Evolutionary conservation across 1,140 invertebrate species (phyloP).

Genomic region (Drosophila fuyamai): DNA sequence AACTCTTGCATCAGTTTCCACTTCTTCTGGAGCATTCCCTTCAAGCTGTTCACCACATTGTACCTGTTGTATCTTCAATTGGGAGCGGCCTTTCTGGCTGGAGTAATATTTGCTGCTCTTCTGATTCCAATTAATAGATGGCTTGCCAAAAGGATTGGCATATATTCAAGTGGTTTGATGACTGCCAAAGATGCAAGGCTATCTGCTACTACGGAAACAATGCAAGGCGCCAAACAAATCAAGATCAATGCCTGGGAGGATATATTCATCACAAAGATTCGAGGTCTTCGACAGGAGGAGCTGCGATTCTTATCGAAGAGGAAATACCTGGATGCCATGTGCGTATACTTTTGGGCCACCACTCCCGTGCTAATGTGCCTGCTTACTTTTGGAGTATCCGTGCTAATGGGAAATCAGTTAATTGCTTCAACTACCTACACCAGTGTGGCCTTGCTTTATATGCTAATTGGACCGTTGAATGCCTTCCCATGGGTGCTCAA

Average conservation of each 20-base stretch:
- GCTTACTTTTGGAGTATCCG: constrained; percentile 95
- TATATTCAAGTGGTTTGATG: constrained; percentile 95
- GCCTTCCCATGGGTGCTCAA: constrained; percentile 99
- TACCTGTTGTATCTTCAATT: constrained; percentile 95
- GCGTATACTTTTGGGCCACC: constrained; percentile 99
- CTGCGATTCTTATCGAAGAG: constrained; percentile 91
- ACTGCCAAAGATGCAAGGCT: constrained; percentile 95
- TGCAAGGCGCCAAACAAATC: constrained; percentile 94
- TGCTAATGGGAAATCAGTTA: constrained; percentile 92
- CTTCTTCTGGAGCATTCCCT: constrained; percentile 97
- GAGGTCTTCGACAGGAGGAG: constrained; percentile 89
- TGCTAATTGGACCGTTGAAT: constrained; percentile 98
- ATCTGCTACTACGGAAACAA: constrained; percentile 94
- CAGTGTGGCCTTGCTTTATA: constrained; percentile 96
- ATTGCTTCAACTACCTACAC: constrained; percentile 97
- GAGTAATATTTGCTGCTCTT: constrained; percentile 93
- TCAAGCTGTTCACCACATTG: constrained; percentile 91
- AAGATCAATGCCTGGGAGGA: constrained; percentile 98
- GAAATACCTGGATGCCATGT: constrained; percentile 99
- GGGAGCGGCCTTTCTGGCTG: constrained; percentile 95
- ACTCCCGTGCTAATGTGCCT: constrained; percentile 98
- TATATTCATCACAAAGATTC: constrained; percentile 91
- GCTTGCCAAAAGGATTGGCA: constrained; percentile 95
- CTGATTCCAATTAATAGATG: constrained; percentile 97
- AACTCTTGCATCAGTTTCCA: constrained; percentile 98